Base-by-base conservation (phyloP, 2,888 invertebrate species). In the Osedax fenrisi region DNA sequence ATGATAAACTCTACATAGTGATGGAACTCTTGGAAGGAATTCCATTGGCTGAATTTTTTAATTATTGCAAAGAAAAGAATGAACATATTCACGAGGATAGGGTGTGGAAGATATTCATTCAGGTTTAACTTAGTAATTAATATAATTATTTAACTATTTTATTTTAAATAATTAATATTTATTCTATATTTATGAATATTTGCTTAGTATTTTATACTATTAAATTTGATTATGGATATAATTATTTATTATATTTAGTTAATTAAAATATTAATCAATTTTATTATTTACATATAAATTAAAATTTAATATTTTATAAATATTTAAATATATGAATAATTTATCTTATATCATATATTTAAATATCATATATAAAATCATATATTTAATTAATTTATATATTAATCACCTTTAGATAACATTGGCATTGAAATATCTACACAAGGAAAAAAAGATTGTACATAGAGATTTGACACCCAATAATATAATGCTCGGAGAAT, bases 21-120 rank as follows among this genome's bases (percentile, higher is more conserved):
- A 86, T 86, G 86, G 86, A 86, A 76, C 79, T 85, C 24, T 85
- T 86, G 22, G 85, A 85, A 76, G 86, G 86, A 1, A 82, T 83
- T 10, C 83, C 85, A 0, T 78, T 86, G 10, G 81, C 80, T n/a
- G 86, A 86, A 78, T 84, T 85, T 77, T 84, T 86, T 71, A 82
- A 80, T 56, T 85, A 85, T 2, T 80, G 84, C 24, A 84, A 84
- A 76, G 86, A 86, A 78, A 85, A 85, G 78, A 80, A 80, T 27
- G 78, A 80, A 27, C 79, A 74, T 23, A 85, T 86, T 78, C 77
- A 81, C 10, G 86, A 86, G 77, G 79, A 80, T 2, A 79, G 85
- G 72, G 81, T 86, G 2, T 86, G 85, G 86, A 82, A 83, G 72
- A 84, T 86, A 22, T 81, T 85, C 23, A 81, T 86, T 27, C 86